phyloP scores from a whole-genome alignment of 2,888 invertebrate genomes.

The Syrista parreyssii region DNA sequence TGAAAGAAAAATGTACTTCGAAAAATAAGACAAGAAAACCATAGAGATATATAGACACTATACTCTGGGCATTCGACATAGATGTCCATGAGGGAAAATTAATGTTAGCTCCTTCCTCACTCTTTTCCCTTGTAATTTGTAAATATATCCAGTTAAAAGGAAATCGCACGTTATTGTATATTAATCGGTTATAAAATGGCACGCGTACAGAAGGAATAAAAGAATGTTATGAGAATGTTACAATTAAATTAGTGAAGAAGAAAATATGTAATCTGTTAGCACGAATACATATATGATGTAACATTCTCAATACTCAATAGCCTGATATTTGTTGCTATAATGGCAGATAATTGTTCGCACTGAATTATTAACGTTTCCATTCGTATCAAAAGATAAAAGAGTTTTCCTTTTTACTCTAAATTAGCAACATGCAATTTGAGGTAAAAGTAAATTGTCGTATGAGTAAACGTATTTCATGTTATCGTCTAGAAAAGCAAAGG shows the following conservation, averaged over 20 bases:
- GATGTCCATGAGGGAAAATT: neutral
- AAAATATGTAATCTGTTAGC: slow-evolving; percentile 5
- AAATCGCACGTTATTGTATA: slow-evolving; percentile 26
- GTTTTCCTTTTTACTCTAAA: neutral
- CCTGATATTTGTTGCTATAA: neutral
- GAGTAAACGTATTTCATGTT: neutral
- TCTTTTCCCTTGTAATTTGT: slow-evolving; percentile 24
- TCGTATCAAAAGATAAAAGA: neutral
- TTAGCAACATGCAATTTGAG: neutral
- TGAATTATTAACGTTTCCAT: neutral
- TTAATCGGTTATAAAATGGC: slow-evolving; percentile 18
- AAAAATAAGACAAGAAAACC: neutral
- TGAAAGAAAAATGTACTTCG: neutral
- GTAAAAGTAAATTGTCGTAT: neutral
- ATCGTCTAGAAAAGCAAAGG: neutral
- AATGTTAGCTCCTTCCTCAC: neutral
- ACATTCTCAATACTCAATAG: neutral
- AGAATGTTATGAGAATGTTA: neutral
- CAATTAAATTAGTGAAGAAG: slow-evolving; percentile 8
- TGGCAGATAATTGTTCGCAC: neutral
- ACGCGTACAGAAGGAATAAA: neutral
- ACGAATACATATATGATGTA: neutral
- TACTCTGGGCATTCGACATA: neutral
- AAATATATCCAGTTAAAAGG: slow-evolving; percentile 26
- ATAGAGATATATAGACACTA: neutral